phyloP scores from a whole-genome alignment of 2,113 vertebrate genomes.

The Zosterops lateralis region DNA sequence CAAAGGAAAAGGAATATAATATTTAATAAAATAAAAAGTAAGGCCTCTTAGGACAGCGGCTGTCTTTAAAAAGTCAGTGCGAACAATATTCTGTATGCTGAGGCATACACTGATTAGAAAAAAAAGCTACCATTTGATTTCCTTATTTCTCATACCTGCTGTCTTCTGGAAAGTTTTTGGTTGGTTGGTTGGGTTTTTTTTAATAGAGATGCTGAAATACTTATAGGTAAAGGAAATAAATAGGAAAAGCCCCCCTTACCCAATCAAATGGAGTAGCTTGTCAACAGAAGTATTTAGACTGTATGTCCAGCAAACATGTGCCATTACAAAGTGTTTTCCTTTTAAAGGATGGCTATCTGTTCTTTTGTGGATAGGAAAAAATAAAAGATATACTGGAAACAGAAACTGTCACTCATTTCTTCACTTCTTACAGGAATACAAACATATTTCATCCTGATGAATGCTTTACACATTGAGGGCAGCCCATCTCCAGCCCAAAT shows the following conservation, averaged over 20 bases:
- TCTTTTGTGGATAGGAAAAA: not conserved
- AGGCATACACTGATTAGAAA: not conserved
- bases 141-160: not conserved
- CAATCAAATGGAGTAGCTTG: not conserved
- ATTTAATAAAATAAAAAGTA: slow-evolving; percentile 56
- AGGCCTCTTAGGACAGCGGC: slow-evolving; percentile 30
- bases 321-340: slow-evolving; percentile 36
- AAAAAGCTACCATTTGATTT: not conserved
- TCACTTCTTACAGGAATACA: slow-evolving; percentile 30
- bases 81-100: not conserved
- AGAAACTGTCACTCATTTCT: slow-evolving; percentile 19
- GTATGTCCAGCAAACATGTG: not conserved
- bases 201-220: not conserved
- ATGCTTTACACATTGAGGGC: not conserved
- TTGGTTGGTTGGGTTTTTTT: not conserved
- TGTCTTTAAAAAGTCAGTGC: slow-evolving; percentile 37
- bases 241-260: not conserved
- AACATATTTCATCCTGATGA: not conserved
- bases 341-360: slow-evolving; percentile 29
- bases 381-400: not conserved
- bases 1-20: slow-evolving; percentile 2
- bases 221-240: not conserved
- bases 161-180: not conserved
- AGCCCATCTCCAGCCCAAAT: not conserved
- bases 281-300: not conserved